Conservation (phyloP, 1,140 invertebrate species). For the Trinorchestia longiramus region DNA sequence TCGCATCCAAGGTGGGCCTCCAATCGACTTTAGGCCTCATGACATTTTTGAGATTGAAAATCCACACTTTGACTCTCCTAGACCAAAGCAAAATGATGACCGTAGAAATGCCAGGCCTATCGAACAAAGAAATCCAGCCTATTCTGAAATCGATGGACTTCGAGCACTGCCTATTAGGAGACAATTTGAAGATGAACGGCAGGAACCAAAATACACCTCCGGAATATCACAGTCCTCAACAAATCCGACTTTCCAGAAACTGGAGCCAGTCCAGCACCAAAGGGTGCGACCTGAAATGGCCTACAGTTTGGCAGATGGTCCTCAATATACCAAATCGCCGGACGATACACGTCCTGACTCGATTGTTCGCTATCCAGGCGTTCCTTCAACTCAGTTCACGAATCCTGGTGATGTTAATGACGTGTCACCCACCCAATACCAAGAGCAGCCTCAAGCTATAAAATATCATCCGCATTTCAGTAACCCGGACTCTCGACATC, state of each 20-base stretch:
- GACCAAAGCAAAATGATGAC: neutral
- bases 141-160: neutral
- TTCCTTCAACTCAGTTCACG: neutral
- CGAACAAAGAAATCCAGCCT: neutral
- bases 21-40: neutral
- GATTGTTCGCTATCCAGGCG: neutral
- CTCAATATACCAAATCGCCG: neutral
- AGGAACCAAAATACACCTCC: neutral
- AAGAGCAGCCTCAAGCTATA: neutral
- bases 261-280: conserved; percentile 1
- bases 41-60: neutral
- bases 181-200: neutral
- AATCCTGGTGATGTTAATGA: neutral
- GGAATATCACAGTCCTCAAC: neutral
- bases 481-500: neutral
- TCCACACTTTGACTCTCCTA: neutral
- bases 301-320: neutral
- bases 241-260: neutral
- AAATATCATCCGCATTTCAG: neutral
- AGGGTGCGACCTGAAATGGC: neutral
- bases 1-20: conserved; percentile 33
- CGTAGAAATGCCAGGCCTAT: neutral
- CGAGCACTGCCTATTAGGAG: neutral
- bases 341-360: neutral
- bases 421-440: neutral